A percentile compares a stretch with the other conserved stretches of the same genome.
These are phyloP conservation scores for Gymnopithys bicolor DNA, from an alignment of 2,797 vertebrate species.

Conservation along the genomic window DNA sequence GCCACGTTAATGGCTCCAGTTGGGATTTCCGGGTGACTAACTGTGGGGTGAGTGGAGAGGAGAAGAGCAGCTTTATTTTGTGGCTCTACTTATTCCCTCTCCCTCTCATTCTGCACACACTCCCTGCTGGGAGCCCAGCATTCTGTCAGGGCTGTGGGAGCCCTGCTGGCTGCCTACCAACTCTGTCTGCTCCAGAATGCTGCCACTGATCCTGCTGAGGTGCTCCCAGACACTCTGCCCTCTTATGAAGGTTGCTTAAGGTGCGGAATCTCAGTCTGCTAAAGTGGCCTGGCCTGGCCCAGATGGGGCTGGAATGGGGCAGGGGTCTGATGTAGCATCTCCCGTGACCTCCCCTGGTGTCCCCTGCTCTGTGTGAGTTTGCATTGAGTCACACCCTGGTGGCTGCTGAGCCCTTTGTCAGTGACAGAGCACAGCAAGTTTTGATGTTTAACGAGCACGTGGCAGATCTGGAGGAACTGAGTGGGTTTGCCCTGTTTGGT, in stretches of 20 bases:
- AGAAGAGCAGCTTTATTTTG: slow-evolving; percentile 4
- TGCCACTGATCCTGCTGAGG: not conserved
- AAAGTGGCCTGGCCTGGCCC: not conserved
- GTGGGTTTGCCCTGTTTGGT: not conserved
- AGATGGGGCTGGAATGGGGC: not conserved
- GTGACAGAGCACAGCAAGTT: not conserved
- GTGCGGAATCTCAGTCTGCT: not conserved
- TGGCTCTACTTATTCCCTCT: not conserved
- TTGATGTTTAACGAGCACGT: not conserved
- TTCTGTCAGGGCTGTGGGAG: not conserved
- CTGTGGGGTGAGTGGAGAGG: not conserved
- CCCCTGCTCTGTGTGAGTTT: not conserved
- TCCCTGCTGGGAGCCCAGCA: not conserved
- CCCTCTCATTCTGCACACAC: not conserved
- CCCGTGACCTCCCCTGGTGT: rapidly evolving
- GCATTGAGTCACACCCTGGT: rapidly evolving
- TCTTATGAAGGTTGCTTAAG: not conserved
- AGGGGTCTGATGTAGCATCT: not conserved
- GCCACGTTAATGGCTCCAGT: slow-evolving; percentile 66
- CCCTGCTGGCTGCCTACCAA: not conserved
- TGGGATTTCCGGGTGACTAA: slow-evolving; percentile 68
- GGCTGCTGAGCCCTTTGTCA: not conserved
- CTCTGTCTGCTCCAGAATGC: not conserved
- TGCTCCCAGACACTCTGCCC: not conserved
- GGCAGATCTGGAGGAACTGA: not conserved